Conservation (phyloP, 2,888 invertebrate species). For the Drosophila dives region DNA sequence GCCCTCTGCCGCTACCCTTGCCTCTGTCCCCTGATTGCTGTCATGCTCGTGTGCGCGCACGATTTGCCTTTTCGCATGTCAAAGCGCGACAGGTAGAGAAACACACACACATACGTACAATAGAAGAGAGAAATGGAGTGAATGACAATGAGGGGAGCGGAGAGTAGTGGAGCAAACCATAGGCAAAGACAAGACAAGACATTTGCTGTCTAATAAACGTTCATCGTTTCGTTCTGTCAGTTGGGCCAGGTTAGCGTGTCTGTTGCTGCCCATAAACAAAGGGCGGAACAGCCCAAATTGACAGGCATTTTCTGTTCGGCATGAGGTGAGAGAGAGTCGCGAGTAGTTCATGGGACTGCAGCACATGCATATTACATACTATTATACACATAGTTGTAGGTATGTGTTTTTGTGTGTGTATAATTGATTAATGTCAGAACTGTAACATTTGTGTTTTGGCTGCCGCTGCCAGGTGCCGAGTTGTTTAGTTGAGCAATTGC, state of each 20-base stretch:
- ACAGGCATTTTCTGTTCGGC: constrained; percentile 30
- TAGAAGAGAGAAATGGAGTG: background rate
- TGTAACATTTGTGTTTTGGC: constrained; percentile 66
- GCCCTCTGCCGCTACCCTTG: constrained; percentile 26
- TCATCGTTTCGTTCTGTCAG: constrained; percentile 62
- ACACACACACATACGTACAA: constrained; percentile 24
- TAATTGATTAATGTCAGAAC: constrained; percentile 72
- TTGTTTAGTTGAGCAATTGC: constrained; percentile 73
- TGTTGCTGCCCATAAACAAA: constrained; percentile 53
- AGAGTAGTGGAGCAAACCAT: background rate
- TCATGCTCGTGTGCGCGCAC: constrained; percentile 35
- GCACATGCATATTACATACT: constrained; percentile 31
- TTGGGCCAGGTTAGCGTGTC: constrained; percentile 68
- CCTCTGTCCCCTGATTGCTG: constrained; percentile 28
- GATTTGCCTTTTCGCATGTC: constrained; percentile 77
- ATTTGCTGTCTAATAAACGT: constrained; percentile 78
- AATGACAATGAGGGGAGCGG: background rate
- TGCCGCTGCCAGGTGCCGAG: constrained; percentile 62
- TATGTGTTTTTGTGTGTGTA: constrained; percentile 37
- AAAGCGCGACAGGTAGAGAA: constrained; percentile 72
- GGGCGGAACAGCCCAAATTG: constrained; percentile 62
- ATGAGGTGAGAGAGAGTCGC: background rate
- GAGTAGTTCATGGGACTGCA: constrained; percentile 29
- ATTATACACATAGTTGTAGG: constrained; percentile 6
- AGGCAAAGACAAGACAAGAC: constrained; percentile 50